These are phyloP conservation scores for Scaptodrosophila lebanonensis DNA, from an alignment of 1,140 invertebrate species.

Conservation along the genomic window DNA sequence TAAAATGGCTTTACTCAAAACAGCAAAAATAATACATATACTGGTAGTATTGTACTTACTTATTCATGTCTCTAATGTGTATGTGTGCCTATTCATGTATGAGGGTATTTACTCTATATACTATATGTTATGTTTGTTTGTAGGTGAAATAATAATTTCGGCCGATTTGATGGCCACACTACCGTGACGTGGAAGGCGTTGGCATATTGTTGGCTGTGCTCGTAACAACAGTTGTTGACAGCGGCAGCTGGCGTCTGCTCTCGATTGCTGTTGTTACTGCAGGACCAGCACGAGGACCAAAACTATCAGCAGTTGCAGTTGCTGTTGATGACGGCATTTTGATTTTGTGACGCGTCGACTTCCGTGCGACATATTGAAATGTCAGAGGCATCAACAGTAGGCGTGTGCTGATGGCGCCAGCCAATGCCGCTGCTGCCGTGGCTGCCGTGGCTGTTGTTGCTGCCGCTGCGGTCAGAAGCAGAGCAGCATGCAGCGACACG, in stretches of 20 bases:
- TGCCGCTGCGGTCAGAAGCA: conserved; percentile 36
- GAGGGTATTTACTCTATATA: no score
- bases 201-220: not conserved
- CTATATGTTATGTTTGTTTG: no score
- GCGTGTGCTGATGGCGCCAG: conserved; percentile 28
- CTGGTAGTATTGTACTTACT: not conserved
- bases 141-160: no score
- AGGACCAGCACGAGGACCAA: no score
- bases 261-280: not conserved
- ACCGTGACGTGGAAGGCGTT: no score
- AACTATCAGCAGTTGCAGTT: no score
- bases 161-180: no score
- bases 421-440: conserved; percentile 55
- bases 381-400: conserved; percentile 54
- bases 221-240: no score
- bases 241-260: not conserved
- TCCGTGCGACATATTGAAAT: conserved; percentile 66
- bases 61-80: no score
- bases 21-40: conserved; percentile 12
- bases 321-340: conserved; percentile 37
- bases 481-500: conserved; percentile 23
- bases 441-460: conserved; percentile 62
- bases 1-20: conserved; percentile 44
- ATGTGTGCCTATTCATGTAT: no score
- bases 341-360: conserved; percentile 54